Conservation (phyloP, 2,888 invertebrate species). For the Amphiduros pacificus region DNA sequence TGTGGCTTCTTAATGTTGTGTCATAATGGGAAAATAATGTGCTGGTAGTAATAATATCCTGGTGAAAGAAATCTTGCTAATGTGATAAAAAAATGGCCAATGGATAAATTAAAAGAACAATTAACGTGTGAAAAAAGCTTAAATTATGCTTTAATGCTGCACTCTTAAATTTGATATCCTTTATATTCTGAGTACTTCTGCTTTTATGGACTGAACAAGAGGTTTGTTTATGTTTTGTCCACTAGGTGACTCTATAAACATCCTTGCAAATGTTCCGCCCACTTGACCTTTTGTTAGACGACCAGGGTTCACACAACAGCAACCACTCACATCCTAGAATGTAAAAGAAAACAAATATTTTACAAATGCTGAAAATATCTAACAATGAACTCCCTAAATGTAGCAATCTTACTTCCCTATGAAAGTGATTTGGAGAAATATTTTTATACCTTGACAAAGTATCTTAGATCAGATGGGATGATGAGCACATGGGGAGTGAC, state of each 20-base stretch:
- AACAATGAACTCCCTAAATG: too few species aligned
- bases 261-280: conserved; percentile 74
- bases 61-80: too few species aligned
- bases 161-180: too few species aligned
- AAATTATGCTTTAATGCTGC: background rate
- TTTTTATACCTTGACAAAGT: conserved; percentile 82
- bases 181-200: conserved; percentile 16
- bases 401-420: too few species aligned
- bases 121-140: background rate
- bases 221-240: too few species aligned
- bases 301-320: conserved; percentile 84
- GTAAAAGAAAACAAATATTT: conserved; percentile 24
- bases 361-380: too few species aligned
- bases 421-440: too few species aligned
- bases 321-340: conserved; percentile 75
- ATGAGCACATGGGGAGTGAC: conserved; percentile 80
- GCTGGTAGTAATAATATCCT: too few species aligned
- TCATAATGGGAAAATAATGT: too few species aligned
- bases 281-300: conserved; percentile 73
- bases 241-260: conserved; percentile 17
- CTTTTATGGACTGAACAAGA: conserved; percentile 4
- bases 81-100: background rate
- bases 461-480: conserved; percentile 81
- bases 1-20: too few species aligned
- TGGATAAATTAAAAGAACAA: background rate